Evolutionary conservation across 64 coral and sea anemone genomes (phyloP).

Genomic region (Stichodactyla helianthus): DNA sequence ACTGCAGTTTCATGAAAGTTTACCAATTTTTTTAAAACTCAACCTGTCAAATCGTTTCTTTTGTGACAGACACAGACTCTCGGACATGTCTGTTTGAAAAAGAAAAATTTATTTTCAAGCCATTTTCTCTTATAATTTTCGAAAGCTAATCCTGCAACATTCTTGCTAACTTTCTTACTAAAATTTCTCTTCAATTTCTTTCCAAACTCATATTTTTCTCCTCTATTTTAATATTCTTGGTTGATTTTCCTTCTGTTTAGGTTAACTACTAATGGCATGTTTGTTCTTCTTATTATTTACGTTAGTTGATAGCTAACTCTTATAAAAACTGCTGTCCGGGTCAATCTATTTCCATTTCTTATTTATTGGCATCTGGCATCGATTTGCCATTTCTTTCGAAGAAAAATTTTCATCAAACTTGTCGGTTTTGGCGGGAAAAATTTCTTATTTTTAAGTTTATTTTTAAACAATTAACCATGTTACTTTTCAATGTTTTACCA

Average conservation of each 20-base stretch:
- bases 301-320: background rate
- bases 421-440: background rate
- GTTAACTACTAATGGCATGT: background rate
- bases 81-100: background rate
- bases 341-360: background rate
- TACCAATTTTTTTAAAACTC: background rate
- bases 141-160: background rate
- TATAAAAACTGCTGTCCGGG: background rate
- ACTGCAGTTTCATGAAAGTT: conserved; percentile 8
- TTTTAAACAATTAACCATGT: background rate
- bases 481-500: background rate
- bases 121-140: background rate
- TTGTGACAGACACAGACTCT: background rate
- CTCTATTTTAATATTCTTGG: background rate
- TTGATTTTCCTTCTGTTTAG: background rate
- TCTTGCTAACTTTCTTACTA: background rate
- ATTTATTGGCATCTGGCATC: background rate
- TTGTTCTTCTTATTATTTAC: background rate
- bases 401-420: background rate
- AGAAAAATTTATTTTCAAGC: too few relatives aligned
- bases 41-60: background rate
- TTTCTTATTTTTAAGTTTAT: too few relatives aligned
- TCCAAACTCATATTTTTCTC: background rate
- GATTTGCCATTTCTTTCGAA: background rate
- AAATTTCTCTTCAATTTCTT: background rate